Evolutionary conservation across 2,113 vertebrate species (phyloP), one percentile per base, ranked within the genome.

Genomic region (Trogon melanurus): DNA sequence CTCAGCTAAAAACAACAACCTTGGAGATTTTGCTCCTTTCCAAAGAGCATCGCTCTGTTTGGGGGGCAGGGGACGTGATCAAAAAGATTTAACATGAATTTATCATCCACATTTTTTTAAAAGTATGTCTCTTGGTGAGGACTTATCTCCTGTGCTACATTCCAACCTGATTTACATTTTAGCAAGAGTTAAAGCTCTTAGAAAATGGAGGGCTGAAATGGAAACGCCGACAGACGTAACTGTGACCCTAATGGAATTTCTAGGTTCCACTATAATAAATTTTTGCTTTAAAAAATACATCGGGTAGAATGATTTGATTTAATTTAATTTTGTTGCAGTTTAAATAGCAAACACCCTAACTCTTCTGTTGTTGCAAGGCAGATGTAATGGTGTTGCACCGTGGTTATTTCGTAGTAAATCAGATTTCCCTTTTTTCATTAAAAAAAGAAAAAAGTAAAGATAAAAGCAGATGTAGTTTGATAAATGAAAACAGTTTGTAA

Each of bases 401-500:
- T 19, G 53, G 83, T 88, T 91, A 36, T 62, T 96, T 93, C 1
- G 7, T 9, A 90, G 78, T 60, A 74, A 87, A 95, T 69, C 81
- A 85, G 95, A 79, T 95, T 80, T 21, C 54, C n/a, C 36, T 78
- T 32, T 85, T 73, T 81, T 80, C n/a, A 15, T 70, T 22, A 10
- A 44, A 20, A 65, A 79, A 62, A 81, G 41, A 67, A 79, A 84
- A 83, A 58, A 61, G 64, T 80, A n/a, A 73, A 72, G 79, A 94
- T 89, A 87, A 94, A 89, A 87, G 94, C 91, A 95, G 93, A 41
- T 89, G 89, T 76, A 85, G 85, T 21, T 91, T 69, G 90, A 91
- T 94, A 93, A 97, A 97, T 85, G 96, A 91, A 89, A 95, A 75
- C 88, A 45, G 54, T 84, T 95, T 94, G 67, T 92, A 84, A 96